Conservation (phyloP, 2,797 vertebrate genomes). For the Anniella stebbinsi region DNA sequence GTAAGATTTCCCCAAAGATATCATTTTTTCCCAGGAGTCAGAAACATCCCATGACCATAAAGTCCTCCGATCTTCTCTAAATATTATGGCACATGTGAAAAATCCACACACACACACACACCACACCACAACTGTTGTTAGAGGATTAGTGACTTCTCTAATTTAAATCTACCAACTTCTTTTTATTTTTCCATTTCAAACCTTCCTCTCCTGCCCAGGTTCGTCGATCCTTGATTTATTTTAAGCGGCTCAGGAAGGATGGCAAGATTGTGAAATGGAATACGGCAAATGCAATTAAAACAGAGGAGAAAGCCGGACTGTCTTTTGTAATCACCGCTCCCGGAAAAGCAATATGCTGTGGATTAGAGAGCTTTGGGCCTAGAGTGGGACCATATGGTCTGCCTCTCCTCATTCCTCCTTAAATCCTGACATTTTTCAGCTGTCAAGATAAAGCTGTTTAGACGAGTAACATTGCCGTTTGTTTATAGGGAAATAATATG, state of each 20-base stretch:
- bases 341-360: constrained; percentile 73
- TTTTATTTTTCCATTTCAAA: not conserved
- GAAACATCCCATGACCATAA: not conserved
- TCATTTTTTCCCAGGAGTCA: not conserved
- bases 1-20: not conserved
- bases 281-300: constrained; percentile 49
- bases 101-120: not conserved
- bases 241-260: constrained; percentile 44
- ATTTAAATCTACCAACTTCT: constrained; percentile 8
- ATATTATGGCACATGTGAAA: not conserved
- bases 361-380: constrained; percentile 75
- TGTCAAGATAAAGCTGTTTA: constrained; percentile 84
- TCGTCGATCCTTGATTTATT: constrained; percentile 36
- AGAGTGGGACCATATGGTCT: constrained; percentile 79
- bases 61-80: not conserved
- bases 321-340: constrained; percentile 70
- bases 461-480: constrained; percentile 81
- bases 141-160: not conserved
- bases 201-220: not conserved
- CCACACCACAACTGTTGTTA: not conserved
- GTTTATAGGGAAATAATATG: constrained; percentile 84
- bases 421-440: constrained; percentile 84
- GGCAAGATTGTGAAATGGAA: constrained; percentile 41
- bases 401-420: constrained; percentile 77
- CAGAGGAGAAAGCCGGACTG: constrained; percentile 52